Evolutionary conservation across 2,113 vertebrate genomes (phyloP), one percentile per base, ranked within the genome.

Genomic region (Perognathus longimembris): DNA sequence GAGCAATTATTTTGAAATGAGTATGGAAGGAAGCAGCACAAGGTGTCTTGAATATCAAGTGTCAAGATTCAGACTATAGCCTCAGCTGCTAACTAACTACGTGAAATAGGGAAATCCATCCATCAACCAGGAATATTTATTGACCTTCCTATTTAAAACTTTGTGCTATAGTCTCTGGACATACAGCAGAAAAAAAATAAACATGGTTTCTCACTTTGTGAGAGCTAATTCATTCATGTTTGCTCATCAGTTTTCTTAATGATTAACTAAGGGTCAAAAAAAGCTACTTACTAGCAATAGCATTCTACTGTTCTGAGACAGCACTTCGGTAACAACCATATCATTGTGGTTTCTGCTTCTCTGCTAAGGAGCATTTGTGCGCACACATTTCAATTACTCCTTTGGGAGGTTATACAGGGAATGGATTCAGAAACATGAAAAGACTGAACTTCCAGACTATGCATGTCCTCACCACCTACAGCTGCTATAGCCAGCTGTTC

Each of bases 401-500:
- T 78, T 90, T 85, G 70, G 32, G 24, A 88, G 66, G 3, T 84
- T 42, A 36, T 64, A 38, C 67, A 90, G 32, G 61, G 20, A 11
- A 85, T 74, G 28, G 2, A 74, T 32, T n/a, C 17, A 94, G 74
- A 87, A 85, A 92, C 34, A 63, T 21, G 45, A 76, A 76, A 38
- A 59, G 17, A 61, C 5, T 81, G 59, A 92, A 87, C 17, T 85
- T 91, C 17, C 28, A 92, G 70, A 9, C n/a, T 63, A 5, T 91
- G 70, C 81, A 38, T 80, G 28, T 77, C 10, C 24, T 82, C 34
- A 84, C 24, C 34, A 91, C 28, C 69, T 91, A 94, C 95, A 97
- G 93, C 91, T 94, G 92, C 70, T 70, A 92, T 40, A 38, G 82
- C 32, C 97, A 95, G 91, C 91, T 96, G 94, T 92, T 87, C 36